Evolutionary conservation across 2,113 vertebrate species (phyloP), one percentile per base, ranked within the genome.

Genomic region (Columba janthina): DNA sequence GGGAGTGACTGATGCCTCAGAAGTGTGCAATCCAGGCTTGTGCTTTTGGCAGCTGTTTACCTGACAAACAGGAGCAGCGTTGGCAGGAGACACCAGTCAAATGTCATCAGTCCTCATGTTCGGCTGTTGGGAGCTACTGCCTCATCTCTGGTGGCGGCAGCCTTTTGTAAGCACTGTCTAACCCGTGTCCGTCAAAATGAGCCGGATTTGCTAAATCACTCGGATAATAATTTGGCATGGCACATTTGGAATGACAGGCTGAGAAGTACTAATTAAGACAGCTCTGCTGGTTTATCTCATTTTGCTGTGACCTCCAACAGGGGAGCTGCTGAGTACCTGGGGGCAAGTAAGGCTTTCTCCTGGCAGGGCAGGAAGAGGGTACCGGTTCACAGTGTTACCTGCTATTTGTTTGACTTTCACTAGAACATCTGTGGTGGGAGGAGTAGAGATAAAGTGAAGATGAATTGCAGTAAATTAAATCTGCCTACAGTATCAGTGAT

Each of bases 331-430:
- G 42, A 31, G 38, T 58, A 71, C 28, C 38, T 51, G 50, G 0
- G 2, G 32, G 40, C 54, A 44, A 48, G 44, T 51, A 48, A 73
- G 87, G 48, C 29, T 65, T 70, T 70, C 50, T 84, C 12, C 32
- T 58, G 34, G 61, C n/a, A 34, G 1, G 2, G 70, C 42, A 31
- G 40, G 38, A 58, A 57, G 46, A 78, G 26, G 24, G 38, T 36
- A 13, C 15, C 42, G 40, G 13, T 57, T 95, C 57, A 40, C 36
- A 58, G 61, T 0, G 0, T 50, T 66, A 8, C 18, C 40, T 16
- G 34, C 56, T 58, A 20, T 54, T 88, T 53, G 20, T 71, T 34
- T 77, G 46, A 50, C 60, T 87, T 80, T 7, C 6, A 9, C 28
- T n/a, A 5, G 24, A 81, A 44, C 36, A 78, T 28, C 77, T 12